Conservation (phyloP, 1,140 invertebrate genomes). For the Triops longicaudatus region DNA sequence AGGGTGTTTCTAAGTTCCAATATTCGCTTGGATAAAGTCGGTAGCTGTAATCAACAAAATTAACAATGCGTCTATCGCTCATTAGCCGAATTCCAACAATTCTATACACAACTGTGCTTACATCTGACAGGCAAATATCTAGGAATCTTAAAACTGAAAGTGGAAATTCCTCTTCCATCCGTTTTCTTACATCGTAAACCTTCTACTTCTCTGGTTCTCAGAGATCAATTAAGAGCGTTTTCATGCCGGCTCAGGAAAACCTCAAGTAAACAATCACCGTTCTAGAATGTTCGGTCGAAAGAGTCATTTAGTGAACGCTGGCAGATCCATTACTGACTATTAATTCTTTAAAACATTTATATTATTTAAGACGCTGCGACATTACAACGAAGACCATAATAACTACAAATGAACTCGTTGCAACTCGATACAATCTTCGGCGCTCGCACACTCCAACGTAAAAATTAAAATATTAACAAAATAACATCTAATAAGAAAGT, state of each 20-base stretch:
- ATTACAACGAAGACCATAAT: too few relatives aligned
- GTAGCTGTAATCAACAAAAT: not conserved
- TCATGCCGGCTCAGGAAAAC: not conserved
- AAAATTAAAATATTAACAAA: too few relatives aligned
- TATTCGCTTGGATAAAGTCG: not conserved
- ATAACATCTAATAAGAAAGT: too few relatives aligned
- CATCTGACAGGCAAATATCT: not conserved
- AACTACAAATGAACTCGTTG: too few relatives aligned
- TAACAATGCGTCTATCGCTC: not conserved
- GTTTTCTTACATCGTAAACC: not conserved
- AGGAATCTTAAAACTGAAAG: not conserved
- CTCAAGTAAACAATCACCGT: not conserved
- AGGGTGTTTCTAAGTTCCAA: not conserved
- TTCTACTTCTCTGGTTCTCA: not conserved
- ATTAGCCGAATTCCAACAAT: not conserved
- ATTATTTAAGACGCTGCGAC: too few relatives aligned
- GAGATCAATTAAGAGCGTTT: not conserved
- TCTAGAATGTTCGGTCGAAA: not conserved
- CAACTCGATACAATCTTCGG: too few relatives aligned
- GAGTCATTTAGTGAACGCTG: too few relatives aligned
- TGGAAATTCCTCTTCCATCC: not conserved
- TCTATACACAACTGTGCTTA: not conserved
- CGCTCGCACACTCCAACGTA: too few relatives aligned
- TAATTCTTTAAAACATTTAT: too few relatives aligned
- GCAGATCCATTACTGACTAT: too few relatives aligned